Evolutionary conservation across 1,140 invertebrate species (phyloP).

Genomic region (Paracyclopina nana): DNA sequence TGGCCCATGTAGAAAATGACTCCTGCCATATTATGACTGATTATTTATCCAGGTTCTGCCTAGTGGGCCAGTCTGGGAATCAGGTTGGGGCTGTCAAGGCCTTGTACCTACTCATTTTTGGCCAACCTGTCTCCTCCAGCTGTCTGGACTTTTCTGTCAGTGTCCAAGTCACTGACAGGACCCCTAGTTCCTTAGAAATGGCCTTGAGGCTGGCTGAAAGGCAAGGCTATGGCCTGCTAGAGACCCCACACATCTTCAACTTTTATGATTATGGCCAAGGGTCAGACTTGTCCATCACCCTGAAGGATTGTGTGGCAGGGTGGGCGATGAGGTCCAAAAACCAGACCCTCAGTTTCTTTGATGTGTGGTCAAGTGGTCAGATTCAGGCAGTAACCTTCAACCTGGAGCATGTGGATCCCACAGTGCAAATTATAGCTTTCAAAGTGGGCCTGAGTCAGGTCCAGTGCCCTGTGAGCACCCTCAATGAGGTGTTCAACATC

Average conservation of each 20-base stretch:
- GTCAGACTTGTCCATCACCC: background rate
- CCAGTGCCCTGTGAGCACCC: too few species aligned
- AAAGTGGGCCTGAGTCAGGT: too few species aligned
- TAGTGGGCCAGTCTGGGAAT: background rate
- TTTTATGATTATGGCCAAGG: background rate
- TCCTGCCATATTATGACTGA: constrained; percentile 11
- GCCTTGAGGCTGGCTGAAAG: background rate
- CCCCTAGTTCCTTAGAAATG: background rate
- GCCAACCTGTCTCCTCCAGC: background rate
- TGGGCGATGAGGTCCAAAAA: background rate
- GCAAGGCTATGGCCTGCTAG: background rate
- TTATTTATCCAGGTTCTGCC: constrained; percentile 8
- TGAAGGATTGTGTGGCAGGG: background rate
- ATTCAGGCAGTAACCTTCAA: background rate
- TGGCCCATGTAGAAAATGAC: constrained; percentile 1
- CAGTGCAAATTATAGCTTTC: constrained; percentile 2
- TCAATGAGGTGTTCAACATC: too few species aligned
- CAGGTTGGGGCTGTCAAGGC: background rate
- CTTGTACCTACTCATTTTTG: background rate
- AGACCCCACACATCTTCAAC: background rate
- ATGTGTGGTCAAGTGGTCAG: background rate
- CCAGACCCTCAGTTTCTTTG: background rate
- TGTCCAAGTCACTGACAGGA: background rate
- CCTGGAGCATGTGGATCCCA: constrained; percentile 1
- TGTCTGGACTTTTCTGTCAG: constrained; percentile 7